Evolutionary conservation across 2,888 invertebrate species (phyloP).

Genomic region (Coleophora deauratella): DNA sequence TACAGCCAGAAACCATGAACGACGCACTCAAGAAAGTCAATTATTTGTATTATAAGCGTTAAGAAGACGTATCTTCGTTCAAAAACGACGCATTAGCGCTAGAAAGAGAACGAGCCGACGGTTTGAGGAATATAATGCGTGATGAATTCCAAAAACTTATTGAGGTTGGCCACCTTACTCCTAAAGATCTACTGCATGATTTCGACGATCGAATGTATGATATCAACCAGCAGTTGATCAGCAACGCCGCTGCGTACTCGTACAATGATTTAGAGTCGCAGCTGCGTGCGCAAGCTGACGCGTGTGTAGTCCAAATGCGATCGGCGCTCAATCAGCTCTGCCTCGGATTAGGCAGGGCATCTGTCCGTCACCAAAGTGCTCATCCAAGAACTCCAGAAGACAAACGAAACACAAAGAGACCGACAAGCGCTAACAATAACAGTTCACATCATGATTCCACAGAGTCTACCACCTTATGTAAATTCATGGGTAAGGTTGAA

Average conservation of each 20-base stretch:
- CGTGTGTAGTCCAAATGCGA: constrained; percentile 28
- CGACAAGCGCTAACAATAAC: constrained; percentile 18
- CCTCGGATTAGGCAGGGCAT: constrained; percentile 24
- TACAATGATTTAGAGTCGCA: constrained; percentile 42
- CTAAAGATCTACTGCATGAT: constrained; percentile 44
- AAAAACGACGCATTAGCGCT: constrained; percentile 35
- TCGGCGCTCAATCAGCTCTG: constrained; percentile 42
- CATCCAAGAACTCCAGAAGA: constrained; percentile 21
- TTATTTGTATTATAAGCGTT: constrained; percentile 24
- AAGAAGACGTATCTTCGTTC: constrained; percentile 33
- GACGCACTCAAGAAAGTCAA: constrained; percentile 29
- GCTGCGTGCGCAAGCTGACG: constrained; percentile 37
- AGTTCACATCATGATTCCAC: constrained; percentile 2
- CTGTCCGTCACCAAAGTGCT: constrained; percentile 20
- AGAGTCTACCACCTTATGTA: constrained; percentile 13
- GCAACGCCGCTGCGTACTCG: constrained; percentile 50
- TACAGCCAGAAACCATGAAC: constrained; percentile 23
- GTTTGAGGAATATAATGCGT: constrained; percentile 36
- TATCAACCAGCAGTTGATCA: constrained; percentile 53
- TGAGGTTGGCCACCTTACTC: constrained; percentile 35
- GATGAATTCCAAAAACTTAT: constrained; percentile 43
- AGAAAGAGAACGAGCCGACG: constrained; percentile 47
- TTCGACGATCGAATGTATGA: constrained; percentile 52
- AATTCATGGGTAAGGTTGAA: constrained; percentile 22
- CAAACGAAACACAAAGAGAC: constrained; percentile 15